Conservation (phyloP, 1,140 invertebrate species). For the Neodiprion fabricii region DNA sequence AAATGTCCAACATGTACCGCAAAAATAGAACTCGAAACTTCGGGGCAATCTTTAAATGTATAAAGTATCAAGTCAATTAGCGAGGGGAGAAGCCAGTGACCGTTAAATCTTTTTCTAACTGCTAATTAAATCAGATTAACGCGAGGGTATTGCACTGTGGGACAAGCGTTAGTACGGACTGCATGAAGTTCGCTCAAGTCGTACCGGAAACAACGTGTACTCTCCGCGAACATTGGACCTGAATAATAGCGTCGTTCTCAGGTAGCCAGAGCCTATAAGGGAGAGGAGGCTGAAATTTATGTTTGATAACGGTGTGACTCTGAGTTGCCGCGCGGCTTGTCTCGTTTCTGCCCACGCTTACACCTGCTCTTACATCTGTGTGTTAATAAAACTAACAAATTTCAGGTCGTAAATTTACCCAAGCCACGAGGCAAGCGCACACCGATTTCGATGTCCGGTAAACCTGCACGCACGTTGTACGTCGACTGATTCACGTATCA, state of each 20-base stretch:
- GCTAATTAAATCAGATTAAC: slow-evolving; percentile 6
- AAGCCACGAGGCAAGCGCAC: not conserved
- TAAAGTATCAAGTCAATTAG: too few relatives aligned
- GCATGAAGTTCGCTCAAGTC: not conserved
- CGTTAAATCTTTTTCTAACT: not conserved
- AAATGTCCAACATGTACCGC: too few relatives aligned
- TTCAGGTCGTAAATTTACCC: not conserved
- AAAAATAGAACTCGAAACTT: too few relatives aligned
- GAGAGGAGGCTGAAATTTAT: not conserved
- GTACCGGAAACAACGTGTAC: not conserved
- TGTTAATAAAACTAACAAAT: slow-evolving; percentile 4
- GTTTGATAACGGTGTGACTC: not conserved
- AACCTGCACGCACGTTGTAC: not conserved
- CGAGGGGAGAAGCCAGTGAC: too few relatives aligned
- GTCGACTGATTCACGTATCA: too few relatives aligned
- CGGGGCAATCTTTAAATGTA: too few relatives aligned
- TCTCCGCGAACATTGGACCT: not conserved
- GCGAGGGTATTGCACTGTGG: not conserved
- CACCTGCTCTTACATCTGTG: not conserved
- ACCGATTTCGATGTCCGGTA: not conserved
- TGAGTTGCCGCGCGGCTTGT: not conserved
- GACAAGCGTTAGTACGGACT: not conserved
- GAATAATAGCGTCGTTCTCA: not conserved
- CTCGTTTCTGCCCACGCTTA: not conserved
- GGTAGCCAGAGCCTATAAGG: too few relatives aligned